These are phyloP conservation scores for Meloidogyne floridensis DNA, from an alignment of 1,140 invertebrate species.

Conservation along the genomic window DNA sequence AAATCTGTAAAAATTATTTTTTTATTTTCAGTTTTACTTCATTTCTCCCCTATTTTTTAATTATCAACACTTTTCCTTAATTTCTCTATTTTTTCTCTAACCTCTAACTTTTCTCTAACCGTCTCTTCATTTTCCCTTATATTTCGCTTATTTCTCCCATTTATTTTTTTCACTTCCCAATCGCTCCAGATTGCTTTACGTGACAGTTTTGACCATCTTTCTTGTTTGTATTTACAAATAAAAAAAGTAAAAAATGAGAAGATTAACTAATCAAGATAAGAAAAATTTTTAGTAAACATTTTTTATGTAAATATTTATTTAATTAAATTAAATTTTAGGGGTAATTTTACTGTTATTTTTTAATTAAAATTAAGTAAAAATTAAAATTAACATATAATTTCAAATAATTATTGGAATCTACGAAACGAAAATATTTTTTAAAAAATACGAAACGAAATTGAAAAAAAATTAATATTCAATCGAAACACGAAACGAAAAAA, in stretches of 20 bases:
- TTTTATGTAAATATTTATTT: not conserved
- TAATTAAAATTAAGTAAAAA: too few species aligned
- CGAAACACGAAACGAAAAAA: too few species aligned
- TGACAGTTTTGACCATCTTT: not conserved
- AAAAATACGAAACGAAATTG: too few species aligned
- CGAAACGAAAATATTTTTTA: too few species aligned
- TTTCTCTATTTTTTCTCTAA: not conserved
- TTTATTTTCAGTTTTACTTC: not conserved
- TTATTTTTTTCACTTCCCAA: not conserved
- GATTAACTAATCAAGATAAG: not conserved
- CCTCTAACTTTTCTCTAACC: not conserved
- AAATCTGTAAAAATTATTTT: not conserved
- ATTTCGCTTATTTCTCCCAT: not conserved
- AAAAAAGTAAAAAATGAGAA: not conserved
- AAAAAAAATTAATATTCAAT: too few species aligned
- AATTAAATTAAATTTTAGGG: not conserved
- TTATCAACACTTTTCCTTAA: not conserved
- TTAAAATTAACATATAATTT: too few species aligned
- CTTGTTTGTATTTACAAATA: not conserved
- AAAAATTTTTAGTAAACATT: not conserved
- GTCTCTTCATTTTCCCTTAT: not conserved
- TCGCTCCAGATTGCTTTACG: not conserved
- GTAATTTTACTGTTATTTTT: too few species aligned
- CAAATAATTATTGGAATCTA: too few species aligned
- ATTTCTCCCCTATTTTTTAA: not conserved